These are phyloP conservation scores for Poecile montanus DNA, from an alignment of 2,797 vertebrate genomes.

Conservation along the genomic window DNA sequence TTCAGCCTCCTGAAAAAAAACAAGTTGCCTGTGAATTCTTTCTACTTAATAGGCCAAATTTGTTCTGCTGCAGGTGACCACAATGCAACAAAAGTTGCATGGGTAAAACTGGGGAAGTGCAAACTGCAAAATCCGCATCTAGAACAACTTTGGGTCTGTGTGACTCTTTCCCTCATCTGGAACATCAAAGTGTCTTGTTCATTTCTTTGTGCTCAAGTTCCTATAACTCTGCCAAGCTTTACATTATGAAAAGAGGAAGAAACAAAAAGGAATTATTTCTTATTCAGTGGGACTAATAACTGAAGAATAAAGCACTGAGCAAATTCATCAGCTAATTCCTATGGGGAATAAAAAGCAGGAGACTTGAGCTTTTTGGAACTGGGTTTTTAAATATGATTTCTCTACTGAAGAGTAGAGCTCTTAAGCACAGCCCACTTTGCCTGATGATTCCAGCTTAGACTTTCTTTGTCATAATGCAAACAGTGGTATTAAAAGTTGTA, in stretches of 20 bases:
- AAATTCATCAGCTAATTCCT: conserved; percentile 48
- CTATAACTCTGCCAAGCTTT: conserved; percentile 6
- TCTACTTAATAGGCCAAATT: neutral
- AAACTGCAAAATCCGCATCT: neutral
- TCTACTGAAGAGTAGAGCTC: neutral
- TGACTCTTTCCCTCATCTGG: neutral
- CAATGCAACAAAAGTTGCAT: neutral
- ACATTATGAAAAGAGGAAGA: neutral
- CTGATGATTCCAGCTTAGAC: neutral
- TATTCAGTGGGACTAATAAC: conserved; percentile 22
- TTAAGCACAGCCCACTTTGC: neutral
- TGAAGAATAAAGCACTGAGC: conserved; percentile 19
- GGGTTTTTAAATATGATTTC: neutral
- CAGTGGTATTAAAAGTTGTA: neutral
- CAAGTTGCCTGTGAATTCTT: neutral
- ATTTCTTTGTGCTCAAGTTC: neutral
- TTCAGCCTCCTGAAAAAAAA: neutral
- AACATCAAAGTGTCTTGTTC: neutral
- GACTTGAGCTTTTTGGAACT: neutral
- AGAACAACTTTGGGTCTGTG: neutral
- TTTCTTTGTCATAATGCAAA: neutral
- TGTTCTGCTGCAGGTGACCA: neutral
- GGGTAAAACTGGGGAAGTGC: neutral
- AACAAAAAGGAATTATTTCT: conserved; percentile 15
- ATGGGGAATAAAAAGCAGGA: neutral